Base-by-base conservation (phyloP, 1,140 invertebrate genomes). In the Nixonia krombeini region DNA sequence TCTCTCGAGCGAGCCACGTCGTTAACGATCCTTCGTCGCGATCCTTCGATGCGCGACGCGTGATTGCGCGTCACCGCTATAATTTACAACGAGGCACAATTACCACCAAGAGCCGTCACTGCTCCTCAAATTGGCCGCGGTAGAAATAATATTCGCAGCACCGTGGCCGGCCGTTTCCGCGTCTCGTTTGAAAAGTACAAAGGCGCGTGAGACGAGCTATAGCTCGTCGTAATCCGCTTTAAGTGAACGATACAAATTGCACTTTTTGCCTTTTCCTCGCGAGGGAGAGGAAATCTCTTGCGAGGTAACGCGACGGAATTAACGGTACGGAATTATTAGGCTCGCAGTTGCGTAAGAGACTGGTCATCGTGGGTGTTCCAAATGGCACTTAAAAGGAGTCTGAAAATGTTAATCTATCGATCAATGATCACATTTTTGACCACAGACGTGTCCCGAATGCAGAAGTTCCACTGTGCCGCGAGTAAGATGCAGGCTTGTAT, bases 351-450 rank as follows among this genome's bases (percentile, higher is more conserved):
- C 6, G 6, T 21, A 21, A 21, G 21, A 2, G 21, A 21, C 6
- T 3, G 6, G 2, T 21, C 21, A 6, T 21, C 57, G 52, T 68
- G 65, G 65, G 57, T 68, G 65, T 68, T 46, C 63, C 42, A 23
- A 26, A 18, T 31, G 40, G 55, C 50, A 66, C n/a, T 66, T 44
- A 59, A 66, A 55, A 38, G 17, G 49, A 53, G 57, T 58, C 57
- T 55, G n/a, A 55, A 65, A 41, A 2, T n/a, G n/a, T 65, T 58
- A 53, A 65, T 58, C 53, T 41, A 37, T 55, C 47, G 41, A 42
- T 42, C 35, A 29, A 58, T 49, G 52, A 47, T 47, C 49, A 46
- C 62, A 42, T 53, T 40, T 16, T 17, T 56, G 51, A 56, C 40
- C 46, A 10, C 46, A 23, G 15, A 23, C 15, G 13, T 29, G 3